Conservation (phyloP, 2,888 invertebrate genomes). For the Melanophora roralis region DNA sequence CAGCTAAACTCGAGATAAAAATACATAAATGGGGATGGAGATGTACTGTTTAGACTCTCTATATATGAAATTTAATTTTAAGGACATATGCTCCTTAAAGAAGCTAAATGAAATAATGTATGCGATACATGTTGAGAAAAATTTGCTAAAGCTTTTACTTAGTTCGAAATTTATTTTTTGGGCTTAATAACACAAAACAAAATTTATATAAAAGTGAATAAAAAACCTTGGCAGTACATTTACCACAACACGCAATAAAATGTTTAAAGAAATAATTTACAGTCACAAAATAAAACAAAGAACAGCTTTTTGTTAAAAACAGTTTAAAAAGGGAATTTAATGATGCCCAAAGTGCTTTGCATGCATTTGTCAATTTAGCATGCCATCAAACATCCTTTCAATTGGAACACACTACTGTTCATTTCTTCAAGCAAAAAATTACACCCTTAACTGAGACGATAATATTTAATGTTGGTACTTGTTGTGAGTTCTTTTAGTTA, state of each 20-base stretch:
- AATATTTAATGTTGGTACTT: neutral
- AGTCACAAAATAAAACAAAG: slow-evolving; percentile 31
- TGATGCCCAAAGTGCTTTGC: slow-evolving; percentile 67
- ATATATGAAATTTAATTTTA: too few relatives aligned
- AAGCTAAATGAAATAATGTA: too few relatives aligned
- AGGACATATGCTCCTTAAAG: too few relatives aligned
- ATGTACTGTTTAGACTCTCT: too few relatives aligned
- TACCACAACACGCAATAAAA: slow-evolving; percentile 59
- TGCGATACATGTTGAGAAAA: too few relatives aligned
- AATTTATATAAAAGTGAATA: slow-evolving; percentile 6
- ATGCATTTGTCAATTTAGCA: slow-evolving; percentile 76
- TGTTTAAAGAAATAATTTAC: slow-evolving; percentile 42
- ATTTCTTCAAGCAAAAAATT: slow-evolving; percentile 59
- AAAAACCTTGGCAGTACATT: slow-evolving; percentile 54
- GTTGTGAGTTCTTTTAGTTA: slow-evolving; percentile 50
- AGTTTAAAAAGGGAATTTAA: slow-evolving; percentile 39
- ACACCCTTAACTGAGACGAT: neutral
- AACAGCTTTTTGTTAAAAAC: slow-evolving; percentile 18
- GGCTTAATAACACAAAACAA: slow-evolving; percentile 62
- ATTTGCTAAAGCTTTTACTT: slow-evolving; percentile 24
- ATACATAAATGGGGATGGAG: too few relatives aligned
- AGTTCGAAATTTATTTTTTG: slow-evolving; percentile 6
- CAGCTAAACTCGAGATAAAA: too few relatives aligned
- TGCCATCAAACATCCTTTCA: slow-evolving; percentile 74
- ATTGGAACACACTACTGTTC: slow-evolving; percentile 64